Evolutionary conservation across 2,113 vertebrate genomes (phyloP).

Genomic region (Sebastes fasciatus): DNA sequence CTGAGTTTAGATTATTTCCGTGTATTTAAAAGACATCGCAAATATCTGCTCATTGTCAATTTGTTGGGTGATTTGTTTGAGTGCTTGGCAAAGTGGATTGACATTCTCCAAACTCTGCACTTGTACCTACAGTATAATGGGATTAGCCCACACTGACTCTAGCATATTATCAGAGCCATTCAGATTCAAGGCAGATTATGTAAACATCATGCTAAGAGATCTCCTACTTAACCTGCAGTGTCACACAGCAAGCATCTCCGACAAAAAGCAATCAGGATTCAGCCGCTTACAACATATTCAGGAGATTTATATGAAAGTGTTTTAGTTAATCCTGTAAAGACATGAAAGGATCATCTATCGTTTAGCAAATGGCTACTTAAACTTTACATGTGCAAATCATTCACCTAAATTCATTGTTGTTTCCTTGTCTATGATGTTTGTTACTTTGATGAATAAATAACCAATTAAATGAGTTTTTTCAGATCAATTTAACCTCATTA

Average conservation of each 20-base stretch:
- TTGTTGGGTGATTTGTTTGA: constrained; percentile 30
- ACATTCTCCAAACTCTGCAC: constrained; percentile 53
- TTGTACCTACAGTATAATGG: constrained; percentile 26
- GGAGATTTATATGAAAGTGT: constrained; percentile 36
- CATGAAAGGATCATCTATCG: constrained; percentile 6
- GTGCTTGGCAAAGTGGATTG: constrained; percentile 42
- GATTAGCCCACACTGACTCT: constrained; percentile 36
- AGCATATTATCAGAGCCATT: not conserved
- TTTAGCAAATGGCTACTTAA: constrained; percentile 13
- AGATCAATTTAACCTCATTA: not conserved
- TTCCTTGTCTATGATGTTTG: not conserved
- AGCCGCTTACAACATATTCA: constrained; percentile 18
- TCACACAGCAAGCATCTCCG: constrained; percentile 29
- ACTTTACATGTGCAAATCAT: not conserved
- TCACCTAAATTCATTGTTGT: not conserved
- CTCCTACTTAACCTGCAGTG: constrained; percentile 41
- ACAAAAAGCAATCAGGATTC: constrained; percentile 51
- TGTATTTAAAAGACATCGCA: not conserved
- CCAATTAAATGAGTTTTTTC: not conserved
- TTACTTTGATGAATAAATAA: not conserved
- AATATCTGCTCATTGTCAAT: not conserved
- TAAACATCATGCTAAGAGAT: constrained; percentile 47
- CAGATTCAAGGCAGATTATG: constrained; percentile 55
- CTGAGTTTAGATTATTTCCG: not conserved
- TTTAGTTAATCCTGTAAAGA: constrained; percentile 48